phyloP scores from a whole-genome alignment of 2,888 invertebrate genomes.

The Gastracanthus pulcherrimus region DNA sequence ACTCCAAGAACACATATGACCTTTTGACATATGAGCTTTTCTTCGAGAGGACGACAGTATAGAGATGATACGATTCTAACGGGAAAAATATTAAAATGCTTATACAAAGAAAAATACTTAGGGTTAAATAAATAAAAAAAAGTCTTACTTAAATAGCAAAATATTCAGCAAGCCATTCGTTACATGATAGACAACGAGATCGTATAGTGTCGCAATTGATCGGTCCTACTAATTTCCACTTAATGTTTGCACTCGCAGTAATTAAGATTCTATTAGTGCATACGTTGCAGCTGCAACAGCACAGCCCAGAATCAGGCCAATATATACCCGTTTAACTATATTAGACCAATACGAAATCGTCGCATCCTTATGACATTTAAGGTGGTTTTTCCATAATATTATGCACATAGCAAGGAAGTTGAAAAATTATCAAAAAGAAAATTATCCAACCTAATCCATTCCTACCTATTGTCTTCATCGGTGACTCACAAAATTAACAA shows the following conservation, averaged over 20 bases:
- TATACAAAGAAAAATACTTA: too few relatives aligned
- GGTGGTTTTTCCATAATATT: not conserved
- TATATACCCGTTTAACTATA: not conserved
- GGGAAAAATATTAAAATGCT: too few relatives aligned
- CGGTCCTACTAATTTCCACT: slow-evolving; percentile 19
- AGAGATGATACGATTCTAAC: too few relatives aligned
- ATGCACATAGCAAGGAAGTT: too few relatives aligned
- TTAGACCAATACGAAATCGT: not conserved
- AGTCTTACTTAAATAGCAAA: too few relatives aligned
- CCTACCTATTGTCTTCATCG: not conserved
- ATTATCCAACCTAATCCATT: not conserved
- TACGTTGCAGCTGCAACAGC: too few relatives aligned
- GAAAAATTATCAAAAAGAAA: too few relatives aligned
- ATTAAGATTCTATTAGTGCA: slow-evolving; percentile 29
- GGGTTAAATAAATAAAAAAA: too few relatives aligned
- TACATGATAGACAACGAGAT: not conserved
- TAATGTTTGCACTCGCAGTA: slow-evolving; percentile 2
- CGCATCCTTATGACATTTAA: not conserved
- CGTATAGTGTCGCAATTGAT: not conserved
- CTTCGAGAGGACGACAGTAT: too few relatives aligned
- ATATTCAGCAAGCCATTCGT: too few relatives aligned
- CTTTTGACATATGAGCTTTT: too few relatives aligned
- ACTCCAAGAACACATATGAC: too few relatives aligned
- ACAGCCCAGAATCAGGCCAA: slow-evolving; percentile 12
- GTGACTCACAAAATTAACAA: not conserved